Base-by-base conservation (phyloP, 2,888 invertebrate genomes). In the Heliconius aoede region DNA sequence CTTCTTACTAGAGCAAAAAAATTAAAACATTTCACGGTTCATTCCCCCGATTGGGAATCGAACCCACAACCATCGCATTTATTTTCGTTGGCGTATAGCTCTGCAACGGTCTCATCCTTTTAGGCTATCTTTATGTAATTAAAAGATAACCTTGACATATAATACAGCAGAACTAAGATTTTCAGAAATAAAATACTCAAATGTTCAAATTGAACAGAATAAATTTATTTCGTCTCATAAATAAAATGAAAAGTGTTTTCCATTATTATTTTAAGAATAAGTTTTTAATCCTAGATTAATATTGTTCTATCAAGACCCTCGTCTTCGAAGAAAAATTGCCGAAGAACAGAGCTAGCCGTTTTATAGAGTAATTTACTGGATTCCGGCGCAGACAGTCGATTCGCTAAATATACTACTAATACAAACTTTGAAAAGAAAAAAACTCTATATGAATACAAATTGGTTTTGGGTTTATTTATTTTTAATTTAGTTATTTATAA, bases 311-410 rank as follows among this genome's bases (percentile, higher is more conserved):
- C 30, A 46, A 55, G 30, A 69, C 30, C 51, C 15, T 51, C 68
- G 68, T 55, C 21, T 21, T 24, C 46, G 4, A 55, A 69, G 68
- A 69, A 51, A 69, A 55, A 55, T 69, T 28, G 30, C 68, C n/a
- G 5, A 51, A 51, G 24, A 28, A 51, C n/a, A 51, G 68, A n/a
- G 30, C 68, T 64, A 7, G 21, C 32, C 64, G n/a, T 51, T 21
- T 69, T 51, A 69, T 69, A 55, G 68, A n/a, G 51, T 69, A 69
- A 69, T 69, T 69, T 69, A 69, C 68, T 69, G 28, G 68, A 69
- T 69, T 69, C 51, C 51, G 30, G 51, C 60, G 55, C 60, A 55
- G 60, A 18, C 32, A 60, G 55, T 36, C 55, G 18, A 72, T 58
- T 36, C 24, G n/a, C 18, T 72, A 72, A 60, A 72, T 72, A 72